Evolutionary conservation across 1,140 invertebrate genomes (phyloP), one percentile per base, ranked within the genome.

Genomic region (Caerostris darwini): DNA sequence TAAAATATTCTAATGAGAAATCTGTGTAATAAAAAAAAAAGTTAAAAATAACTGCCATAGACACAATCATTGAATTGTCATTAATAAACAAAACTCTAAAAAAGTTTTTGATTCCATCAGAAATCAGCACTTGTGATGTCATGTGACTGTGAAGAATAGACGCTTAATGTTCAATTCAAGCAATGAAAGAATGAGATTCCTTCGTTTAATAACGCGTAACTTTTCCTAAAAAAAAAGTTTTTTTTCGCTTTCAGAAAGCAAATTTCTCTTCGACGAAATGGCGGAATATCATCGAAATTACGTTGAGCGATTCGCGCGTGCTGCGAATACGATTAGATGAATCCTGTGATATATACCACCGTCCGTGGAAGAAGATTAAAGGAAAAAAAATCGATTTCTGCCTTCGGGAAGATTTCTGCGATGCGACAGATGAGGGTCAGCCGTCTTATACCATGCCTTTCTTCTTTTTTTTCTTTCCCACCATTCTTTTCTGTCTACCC

Each of bases 331-430:
- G 85, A 64, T 64, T 87, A 64, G 57, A 64, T 87, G 85, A 87
- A 53, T 53, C 85, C 58, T 19, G 14, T 34, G 34, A 83, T 83
- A 87, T 83, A 57, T 61, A 14, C 19, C 7, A 10, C 34, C 58
- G n/a, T 87, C 85, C 85, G n/a, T 50, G 85, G 56, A 87, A 64
- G 85, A 87, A 61, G 85, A 87, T 87, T 87, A 87, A 87, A 87
- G 53, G 17, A 85, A 87, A 87, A 64, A 61, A 61, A 61, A 50
- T 53, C 85, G 85, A 87, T 53, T 64, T 58, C 59, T 53, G 57
- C 85, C 56, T 64, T 87, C 64, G 57, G 12, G 59, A 87, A 87
- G 85, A 50, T 87, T 87, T 64, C 59, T 87, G 14, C 85, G 59
- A 87, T 56, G 64, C 53, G 59, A 87, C 85, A 64, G 85, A 87